Evolutionary conservation across 1,140 invertebrate genomes (phyloP), one percentile per base, ranked within the genome.

Genomic region (Heliothis virescens): DNA sequence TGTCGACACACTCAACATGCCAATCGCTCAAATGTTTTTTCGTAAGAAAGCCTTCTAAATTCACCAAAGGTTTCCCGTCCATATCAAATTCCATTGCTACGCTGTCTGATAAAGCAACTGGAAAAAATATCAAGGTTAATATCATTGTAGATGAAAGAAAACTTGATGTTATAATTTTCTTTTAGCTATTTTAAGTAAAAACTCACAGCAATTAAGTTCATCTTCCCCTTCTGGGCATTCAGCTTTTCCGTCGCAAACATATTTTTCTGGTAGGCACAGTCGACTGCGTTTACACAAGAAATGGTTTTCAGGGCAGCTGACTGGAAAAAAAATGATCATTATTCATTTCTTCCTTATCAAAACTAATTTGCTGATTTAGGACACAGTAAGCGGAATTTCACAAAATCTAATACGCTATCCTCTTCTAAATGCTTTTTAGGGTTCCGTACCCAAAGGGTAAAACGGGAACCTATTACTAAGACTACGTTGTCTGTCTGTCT

Each of bases 171-270:
- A 41, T 9, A 9, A 41, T 41, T 9, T 41, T 41, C 3, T 63
- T 15, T 34, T 16, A 10, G 9, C 3, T 7, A 10, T 26, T n/a
- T 57, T 52, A 29, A 53, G n/a, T 10, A 7, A 77, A 26, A 53
- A 91, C 92, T 90, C 95, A 85, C 92, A 96, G 85, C 97, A 98
- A 83, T 97, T 96, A 13, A 93, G 69, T 94, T 98, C 97, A 87
- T 98, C 97, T 85, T 96, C 97, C 47, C 96, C 96, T 82, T 96
- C 96, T 0, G 95, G 85, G 85, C 97, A 98, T 57, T 98, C 94
- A 41, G 84, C 67, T 67, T 95, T 92, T 29, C 96, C 96, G 89
- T 98, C 97, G 86, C 97, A 98, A 71, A 95, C 95, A 80, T 96
- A 95, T 11, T 89, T 86, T 13, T 88, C 79, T 2, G 95, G 88